These are phyloP conservation scores for Hemistola chrysoprasaria DNA, from an alignment of 2,888 invertebrate genomes.

Conservation along the genomic window DNA sequence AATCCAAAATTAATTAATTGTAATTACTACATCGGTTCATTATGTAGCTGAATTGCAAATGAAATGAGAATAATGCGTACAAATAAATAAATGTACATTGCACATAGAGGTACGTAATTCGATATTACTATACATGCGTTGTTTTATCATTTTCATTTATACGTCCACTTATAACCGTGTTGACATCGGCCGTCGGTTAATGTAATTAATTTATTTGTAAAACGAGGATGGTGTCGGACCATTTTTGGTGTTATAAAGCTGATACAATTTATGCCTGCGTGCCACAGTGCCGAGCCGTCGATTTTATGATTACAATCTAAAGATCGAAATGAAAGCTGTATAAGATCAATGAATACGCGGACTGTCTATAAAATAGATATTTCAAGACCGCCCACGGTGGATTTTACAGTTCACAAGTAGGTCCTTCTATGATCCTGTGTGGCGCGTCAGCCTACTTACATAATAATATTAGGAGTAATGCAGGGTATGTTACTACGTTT, in stretches of 20 bases:
- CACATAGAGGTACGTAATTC: not conserved
- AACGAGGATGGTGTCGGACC: constrained; percentile 16
- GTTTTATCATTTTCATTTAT: constrained; percentile 11
- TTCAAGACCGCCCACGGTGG: constrained; percentile 52
- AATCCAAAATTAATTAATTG: constrained; percentile 46
- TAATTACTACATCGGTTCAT: constrained; percentile 47
- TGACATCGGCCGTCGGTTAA: constrained; percentile 17
- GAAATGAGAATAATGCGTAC: constrained; percentile 34
- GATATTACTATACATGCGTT: constrained; percentile 22
- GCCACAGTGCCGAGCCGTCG: constrained; percentile 27
- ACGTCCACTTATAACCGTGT: constrained; percentile 10
- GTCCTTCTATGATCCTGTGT: constrained; percentile 10
- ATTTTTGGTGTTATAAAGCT: constrained; percentile 22
- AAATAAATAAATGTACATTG: constrained; percentile 7
- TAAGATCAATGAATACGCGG: constrained; percentile 43
- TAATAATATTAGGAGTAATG: too few species aligned
- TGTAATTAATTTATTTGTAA: constrained; percentile 21
- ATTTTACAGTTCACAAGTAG: constrained; percentile 30
- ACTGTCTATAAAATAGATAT: constrained; percentile 48
- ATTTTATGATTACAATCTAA: constrained; percentile 44
- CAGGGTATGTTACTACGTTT: too few species aligned
- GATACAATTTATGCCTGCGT: constrained; percentile 21
- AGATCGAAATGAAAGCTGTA: constrained; percentile 42
- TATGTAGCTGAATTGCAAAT: constrained; percentile 44
- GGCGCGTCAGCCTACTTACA: not conserved